phyloP scores from a whole-genome alignment of 2,113 vertebrate genomes.

The Lontra canadensis region DNA sequence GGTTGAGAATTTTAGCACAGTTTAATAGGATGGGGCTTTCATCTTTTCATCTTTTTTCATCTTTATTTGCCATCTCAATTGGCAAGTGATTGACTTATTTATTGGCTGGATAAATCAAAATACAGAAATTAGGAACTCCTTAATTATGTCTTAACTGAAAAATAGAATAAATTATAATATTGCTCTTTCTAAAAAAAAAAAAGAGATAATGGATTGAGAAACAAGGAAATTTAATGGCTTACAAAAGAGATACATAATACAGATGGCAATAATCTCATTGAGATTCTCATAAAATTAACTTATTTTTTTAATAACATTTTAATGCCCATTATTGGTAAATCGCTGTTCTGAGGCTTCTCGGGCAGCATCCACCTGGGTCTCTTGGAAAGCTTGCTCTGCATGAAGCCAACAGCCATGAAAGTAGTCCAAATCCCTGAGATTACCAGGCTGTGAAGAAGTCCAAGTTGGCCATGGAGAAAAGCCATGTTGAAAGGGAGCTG shows the following conservation, averaged over 20 bases:
- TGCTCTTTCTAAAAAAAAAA: not conserved
- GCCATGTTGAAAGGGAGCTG: not conserved
- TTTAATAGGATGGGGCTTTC: not conserved
- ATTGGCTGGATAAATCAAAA: conserved; percentile 20
- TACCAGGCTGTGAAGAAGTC: not conserved
- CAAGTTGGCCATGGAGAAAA: not conserved
- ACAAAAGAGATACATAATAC: not conserved
- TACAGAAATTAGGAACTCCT: not conserved
- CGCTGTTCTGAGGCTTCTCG: not conserved
- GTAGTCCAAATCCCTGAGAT: not conserved
- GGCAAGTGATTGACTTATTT: not conserved
- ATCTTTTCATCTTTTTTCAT: too few relatives aligned
- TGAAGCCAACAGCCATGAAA: not conserved
- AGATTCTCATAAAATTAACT: not conserved
- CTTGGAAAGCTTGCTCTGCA: not conserved
- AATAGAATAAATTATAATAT: not conserved
- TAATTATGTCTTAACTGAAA: not conserved
- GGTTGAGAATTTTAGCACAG: not conserved
- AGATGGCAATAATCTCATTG: not conserved
- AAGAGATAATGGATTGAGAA: not conserved
- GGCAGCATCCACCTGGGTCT: not conserved
- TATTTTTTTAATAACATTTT: not conserved
- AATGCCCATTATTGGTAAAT: not conserved
- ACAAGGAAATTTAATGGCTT: not conserved
- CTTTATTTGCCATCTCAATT: too few relatives aligned